These are phyloP conservation scores for Vulpes ferrilata DNA, from an alignment of 2,113 vertebrate genomes.

Conservation along the genomic window DNA sequence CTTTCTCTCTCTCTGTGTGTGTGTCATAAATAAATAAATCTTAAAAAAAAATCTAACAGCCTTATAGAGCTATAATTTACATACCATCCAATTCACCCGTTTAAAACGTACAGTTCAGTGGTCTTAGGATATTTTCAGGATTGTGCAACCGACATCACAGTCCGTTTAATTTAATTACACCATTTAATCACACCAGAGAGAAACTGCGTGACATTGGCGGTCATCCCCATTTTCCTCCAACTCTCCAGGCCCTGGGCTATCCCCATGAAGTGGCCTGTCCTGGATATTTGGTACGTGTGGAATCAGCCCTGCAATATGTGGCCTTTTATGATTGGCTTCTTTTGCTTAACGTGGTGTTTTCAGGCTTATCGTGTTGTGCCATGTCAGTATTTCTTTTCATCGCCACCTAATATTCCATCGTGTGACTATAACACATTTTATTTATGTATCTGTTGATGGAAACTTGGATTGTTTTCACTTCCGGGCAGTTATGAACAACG, in stretches of 20 bases:
- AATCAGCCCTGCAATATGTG: not conserved
- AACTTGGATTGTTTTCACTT: not conserved
- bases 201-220: not conserved
- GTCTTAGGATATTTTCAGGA: not conserved
- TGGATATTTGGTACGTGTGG: not conserved
- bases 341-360: not conserved
- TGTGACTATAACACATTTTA: not conserved
- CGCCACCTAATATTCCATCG: not conserved
- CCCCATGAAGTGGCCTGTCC: not conserved
- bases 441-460: not conserved
- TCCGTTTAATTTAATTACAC: not conserved
- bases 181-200: not conserved
- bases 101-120: not conserved
- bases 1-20: too few relatives aligned
- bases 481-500: not conserved
- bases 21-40: too few relatives aligned
- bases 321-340: not conserved
- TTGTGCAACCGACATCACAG: not conserved
- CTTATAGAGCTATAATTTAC: not conserved
- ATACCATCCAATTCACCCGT: not conserved
- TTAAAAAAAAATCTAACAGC: not conserved
- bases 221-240: not conserved
- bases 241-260: not conserved
- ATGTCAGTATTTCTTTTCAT: constrained; percentile 5
- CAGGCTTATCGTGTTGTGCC: not conserved